Conservation (phyloP, 2,113 vertebrate genomes). For the Labeo rohita region DNA sequence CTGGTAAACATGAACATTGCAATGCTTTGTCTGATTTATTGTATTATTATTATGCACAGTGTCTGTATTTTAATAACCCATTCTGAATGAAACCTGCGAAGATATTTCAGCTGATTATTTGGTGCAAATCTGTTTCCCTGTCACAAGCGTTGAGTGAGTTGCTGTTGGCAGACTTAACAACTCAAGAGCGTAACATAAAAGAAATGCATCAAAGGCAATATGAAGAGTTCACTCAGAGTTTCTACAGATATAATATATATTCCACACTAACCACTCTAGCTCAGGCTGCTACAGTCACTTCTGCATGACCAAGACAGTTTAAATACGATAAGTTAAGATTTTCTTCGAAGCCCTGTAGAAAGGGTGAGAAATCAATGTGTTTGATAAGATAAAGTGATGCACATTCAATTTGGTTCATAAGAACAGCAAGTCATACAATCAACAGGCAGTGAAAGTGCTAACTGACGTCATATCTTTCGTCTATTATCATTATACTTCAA, state of each 20-base stretch:
- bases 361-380: neutral
- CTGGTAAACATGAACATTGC: conserved; percentile 2
- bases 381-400: neutral
- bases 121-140: neutral
- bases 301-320: neutral
- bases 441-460: conserved; percentile 35
- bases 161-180: neutral
- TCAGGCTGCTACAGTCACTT: neutral
- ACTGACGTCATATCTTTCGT: neutral
- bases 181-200: neutral
- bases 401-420: conserved; percentile 15
- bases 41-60: neutral
- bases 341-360: neutral
- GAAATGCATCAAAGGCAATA: neutral
- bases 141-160: neutral
- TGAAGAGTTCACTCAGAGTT: neutral
- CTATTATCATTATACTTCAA: neutral
- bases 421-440: conserved; percentile 23
- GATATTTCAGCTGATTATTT: neutral
- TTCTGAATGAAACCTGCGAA: neutral
- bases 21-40: neutral
- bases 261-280: neutral
- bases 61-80: neutral
- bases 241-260: neutral
- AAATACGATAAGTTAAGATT: neutral